A percentile compares a stretch with the other conserved stretches of the same genome.
Conservation (phyloP, 2,113 vertebrate genomes). For the Atrichornis clamosus region DNA sequence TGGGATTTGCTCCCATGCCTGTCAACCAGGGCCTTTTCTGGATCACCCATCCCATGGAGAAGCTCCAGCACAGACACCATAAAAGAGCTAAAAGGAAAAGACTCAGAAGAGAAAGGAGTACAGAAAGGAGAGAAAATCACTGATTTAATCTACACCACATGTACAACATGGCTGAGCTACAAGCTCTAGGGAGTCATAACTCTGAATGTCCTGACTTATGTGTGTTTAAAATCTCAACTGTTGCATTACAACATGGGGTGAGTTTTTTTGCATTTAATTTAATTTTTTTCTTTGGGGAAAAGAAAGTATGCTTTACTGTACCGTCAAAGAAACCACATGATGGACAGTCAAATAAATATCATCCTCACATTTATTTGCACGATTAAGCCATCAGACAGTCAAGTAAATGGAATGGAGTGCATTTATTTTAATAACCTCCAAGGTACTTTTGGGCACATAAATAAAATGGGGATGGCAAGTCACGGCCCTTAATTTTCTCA, state of each 20-base stretch:
- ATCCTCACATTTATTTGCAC: constrained; percentile 35
- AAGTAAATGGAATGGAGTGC: constrained; percentile 21
- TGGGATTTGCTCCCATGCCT: neutral
- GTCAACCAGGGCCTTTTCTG: neutral
- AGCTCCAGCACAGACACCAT: neutral
- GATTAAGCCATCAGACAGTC: constrained; percentile 50
- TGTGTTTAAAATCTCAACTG: constrained; percentile 59
- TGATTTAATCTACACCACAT: constrained; percentile 64
- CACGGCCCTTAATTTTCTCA: neutral
- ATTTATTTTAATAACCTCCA: constrained; percentile 35
- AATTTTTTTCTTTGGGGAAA: constrained; percentile 18
- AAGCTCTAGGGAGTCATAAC: constrained; percentile 52
- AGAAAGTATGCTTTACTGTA: neutral
- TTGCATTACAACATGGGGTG: constrained; percentile 37
- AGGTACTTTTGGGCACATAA: constrained; percentile 27
- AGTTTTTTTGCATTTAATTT: constrained; percentile 28
- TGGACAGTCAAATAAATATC: constrained; percentile 39
- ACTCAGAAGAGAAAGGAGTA: neutral
- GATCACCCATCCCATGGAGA: neutral
- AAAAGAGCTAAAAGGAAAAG: neutral
- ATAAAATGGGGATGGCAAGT: neutral
- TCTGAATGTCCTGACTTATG: constrained; percentile 53
- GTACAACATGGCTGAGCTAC: constrained; percentile 42
- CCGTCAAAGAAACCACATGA: constrained; percentile 34
- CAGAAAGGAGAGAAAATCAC: constrained; percentile 42